A percentile compares a stretch with the other conserved stretches of the same genome.
These are phyloP conservation scores for Lontra canadensis DNA, from an alignment of 2,113 vertebrate genomes.

Conservation along the genomic window DNA sequence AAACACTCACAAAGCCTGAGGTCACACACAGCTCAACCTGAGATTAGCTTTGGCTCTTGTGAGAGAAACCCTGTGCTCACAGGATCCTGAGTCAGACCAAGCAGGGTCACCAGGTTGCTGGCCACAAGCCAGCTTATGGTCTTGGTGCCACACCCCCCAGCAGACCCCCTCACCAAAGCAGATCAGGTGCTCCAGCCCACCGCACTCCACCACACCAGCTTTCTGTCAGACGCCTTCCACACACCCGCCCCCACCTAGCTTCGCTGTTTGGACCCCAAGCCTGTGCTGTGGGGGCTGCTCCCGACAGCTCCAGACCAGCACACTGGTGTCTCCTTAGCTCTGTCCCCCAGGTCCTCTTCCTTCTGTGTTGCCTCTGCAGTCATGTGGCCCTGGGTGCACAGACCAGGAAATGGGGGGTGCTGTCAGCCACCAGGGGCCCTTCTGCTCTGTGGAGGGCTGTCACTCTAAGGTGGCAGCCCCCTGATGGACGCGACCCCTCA, in stretches of 20 bases:
- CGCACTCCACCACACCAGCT: rapidly evolving
- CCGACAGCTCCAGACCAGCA: background rate
- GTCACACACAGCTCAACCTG: background rate
- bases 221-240: background rate
- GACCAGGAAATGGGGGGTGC: background rate
- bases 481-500: background rate
- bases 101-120: rapidly evolving
- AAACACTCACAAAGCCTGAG: background rate
- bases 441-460: background rate
- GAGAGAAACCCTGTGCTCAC: background rate
- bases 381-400: background rate
- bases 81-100: background rate
- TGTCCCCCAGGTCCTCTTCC: background rate
- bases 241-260: too few relatives aligned
- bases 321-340: background rate
- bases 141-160: background rate
- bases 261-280: background rate
- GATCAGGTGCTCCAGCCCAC: background rate
- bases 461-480: rapidly evolving
- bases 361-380: background rate
- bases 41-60: background rate
- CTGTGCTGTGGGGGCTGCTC: background rate
- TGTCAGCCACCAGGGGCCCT: background rate
- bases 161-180: background rate
- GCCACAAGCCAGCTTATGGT: background rate